Evolutionary conservation across 2,113 vertebrate genomes (phyloP).

Genomic region (Anser brachyrhynchus): DNA sequence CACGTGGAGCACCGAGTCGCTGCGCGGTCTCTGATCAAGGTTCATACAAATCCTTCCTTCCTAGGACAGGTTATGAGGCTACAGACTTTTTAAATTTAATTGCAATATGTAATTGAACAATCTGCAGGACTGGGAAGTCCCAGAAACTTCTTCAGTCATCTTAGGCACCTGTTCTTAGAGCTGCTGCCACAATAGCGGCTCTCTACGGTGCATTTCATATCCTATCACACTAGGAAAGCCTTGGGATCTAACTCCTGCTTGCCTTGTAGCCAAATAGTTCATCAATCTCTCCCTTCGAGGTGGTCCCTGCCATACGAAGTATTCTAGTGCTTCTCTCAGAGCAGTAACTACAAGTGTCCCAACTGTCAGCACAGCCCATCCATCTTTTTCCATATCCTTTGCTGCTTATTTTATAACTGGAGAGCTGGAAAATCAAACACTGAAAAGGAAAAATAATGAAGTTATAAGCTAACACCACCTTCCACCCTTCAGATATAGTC

Average conservation of each 20-base stretch:
- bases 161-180: not conserved
- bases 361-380: not conserved
- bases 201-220: not conserved
- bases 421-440: not conserved
- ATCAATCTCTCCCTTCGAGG: not conserved
- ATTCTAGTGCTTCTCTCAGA: not conserved
- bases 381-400: not conserved
- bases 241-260: not conserved
- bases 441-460: not conserved
- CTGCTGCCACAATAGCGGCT: not conserved
- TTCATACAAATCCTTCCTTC: not conserved
- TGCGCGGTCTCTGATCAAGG: fast-evolving
- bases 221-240: not conserved
- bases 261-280: not conserved
- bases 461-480: not conserved
- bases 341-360: not conserved
- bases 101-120: not conserved
- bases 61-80: not conserved
- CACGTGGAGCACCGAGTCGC: not conserved
- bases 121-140: not conserved
- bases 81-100: not conserved
- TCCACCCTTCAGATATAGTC: not conserved
- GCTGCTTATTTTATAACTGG: not conserved
- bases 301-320: not conserved
- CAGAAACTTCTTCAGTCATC: not conserved